Evolutionary conservation across 1,140 invertebrate genomes (phyloP).

Genomic region (Chelonus insularis): DNA sequence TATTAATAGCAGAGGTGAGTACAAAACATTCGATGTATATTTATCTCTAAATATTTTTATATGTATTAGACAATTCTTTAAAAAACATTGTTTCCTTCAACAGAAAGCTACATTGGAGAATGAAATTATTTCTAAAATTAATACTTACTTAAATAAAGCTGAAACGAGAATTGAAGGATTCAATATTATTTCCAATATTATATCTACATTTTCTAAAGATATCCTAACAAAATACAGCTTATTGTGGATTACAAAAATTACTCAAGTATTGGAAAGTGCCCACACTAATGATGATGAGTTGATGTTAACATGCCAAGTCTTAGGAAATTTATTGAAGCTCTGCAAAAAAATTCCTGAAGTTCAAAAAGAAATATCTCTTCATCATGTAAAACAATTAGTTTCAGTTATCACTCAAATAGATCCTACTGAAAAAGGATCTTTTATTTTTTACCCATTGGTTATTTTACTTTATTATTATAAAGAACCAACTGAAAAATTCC

Average conservation of each 20-base stretch:
- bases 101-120: too few relatives aligned
- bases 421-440: slow-evolving; percentile 28
- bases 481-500: slow-evolving; percentile 41
- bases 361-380: slow-evolving; percentile 48
- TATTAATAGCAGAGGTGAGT: slow-evolving; percentile 35
- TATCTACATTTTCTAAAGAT: slow-evolving; percentile 37
- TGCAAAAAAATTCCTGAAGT: slow-evolving; percentile 45
- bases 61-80: background rate
- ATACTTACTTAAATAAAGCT: slow-evolving; percentile 37
- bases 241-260: slow-evolving; percentile 47
- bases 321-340: slow-evolving; percentile 33
- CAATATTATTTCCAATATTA: slow-evolving; percentile 30
- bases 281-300: slow-evolving; percentile 33
- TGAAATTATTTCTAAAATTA: slow-evolving; percentile 33
- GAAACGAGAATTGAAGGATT: slow-evolving; percentile 33
- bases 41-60: background rate
- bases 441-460: slow-evolving; percentile 43
- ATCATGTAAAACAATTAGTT: slow-evolving; percentile 48
- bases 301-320: slow-evolving; percentile 40
- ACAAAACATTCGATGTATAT: slow-evolving; percentile 20
- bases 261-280: slow-evolving; percentile 40
- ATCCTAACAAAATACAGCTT: slow-evolving; percentile 39
- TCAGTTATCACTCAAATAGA: slow-evolving; percentile 34
- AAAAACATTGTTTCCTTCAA: background rate
- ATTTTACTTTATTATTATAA: slow-evolving; percentile 45